phyloP scores from a whole-genome alignment of 2,113 vertebrate species.

The Heterocephalus glaber region DNA sequence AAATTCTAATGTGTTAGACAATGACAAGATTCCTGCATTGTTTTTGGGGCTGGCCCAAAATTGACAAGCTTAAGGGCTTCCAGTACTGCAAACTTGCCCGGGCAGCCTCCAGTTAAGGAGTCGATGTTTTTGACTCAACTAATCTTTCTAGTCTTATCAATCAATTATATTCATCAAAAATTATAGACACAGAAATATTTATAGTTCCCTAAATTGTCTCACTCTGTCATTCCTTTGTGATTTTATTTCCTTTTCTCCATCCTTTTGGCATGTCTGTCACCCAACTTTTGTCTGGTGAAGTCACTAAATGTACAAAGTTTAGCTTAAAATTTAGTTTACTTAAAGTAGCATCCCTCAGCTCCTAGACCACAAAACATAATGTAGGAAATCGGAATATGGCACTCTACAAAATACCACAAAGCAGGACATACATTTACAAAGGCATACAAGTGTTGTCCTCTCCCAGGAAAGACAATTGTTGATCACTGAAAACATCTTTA shows the following conservation, averaged over 20 bases:
- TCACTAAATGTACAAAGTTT: neutral
- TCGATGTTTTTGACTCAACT: neutral
- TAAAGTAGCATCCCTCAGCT: neutral
- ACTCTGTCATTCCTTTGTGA: neutral
- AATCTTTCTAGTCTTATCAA: neutral
- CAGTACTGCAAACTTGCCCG: neutral
- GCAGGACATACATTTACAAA: neutral
- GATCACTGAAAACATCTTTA: neutral
- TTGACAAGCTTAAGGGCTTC: neutral
- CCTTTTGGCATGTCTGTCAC: neutral
- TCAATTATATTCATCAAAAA: neutral
- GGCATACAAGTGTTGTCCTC: neutral
- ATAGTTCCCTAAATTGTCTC: neutral
- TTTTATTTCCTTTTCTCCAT: neutral
- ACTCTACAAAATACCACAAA: neutral
- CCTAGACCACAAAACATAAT: neutral
- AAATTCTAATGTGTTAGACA: neutral
- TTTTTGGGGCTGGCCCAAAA: neutral
- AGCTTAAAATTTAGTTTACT: neutral
- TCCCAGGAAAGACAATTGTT: neutral
- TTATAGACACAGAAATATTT: neutral
- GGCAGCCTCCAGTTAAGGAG: neutral
- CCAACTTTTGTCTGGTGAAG: neutral
- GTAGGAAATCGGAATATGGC: neutral
- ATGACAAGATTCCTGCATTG: neutral